Conservation (phyloP, 2,888 invertebrate genomes). For the Flabesymbios commensalis region DNA sequence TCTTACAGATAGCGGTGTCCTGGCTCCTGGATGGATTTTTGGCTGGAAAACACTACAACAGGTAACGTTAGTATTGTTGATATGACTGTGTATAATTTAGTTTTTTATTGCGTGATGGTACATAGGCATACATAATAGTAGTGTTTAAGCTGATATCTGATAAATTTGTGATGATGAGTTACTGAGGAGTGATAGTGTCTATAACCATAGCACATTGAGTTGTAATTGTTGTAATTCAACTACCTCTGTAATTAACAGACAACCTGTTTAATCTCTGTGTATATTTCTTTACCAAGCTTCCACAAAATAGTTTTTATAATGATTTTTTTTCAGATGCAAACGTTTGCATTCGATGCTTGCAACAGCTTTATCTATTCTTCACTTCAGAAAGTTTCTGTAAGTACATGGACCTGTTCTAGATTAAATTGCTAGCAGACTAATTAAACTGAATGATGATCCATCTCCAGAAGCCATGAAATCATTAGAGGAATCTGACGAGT, state of each 20-base stretch:
- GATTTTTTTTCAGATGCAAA: constrained; percentile 25
- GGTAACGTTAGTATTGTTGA: not conserved
- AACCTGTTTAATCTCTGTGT: too few species aligned
- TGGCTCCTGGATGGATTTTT: constrained; percentile 33
- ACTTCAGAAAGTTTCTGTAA: constrained; percentile 23
- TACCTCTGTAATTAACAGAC: too few species aligned
- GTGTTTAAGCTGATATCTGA: too few species aligned
- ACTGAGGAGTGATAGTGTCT: too few species aligned
- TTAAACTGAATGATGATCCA: not conserved
- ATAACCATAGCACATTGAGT: too few species aligned
- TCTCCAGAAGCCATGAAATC: not conserved
- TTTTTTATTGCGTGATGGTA: too few species aligned
- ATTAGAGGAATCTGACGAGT: not conserved
- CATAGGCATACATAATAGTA: too few species aligned
- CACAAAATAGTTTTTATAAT: too few species aligned
- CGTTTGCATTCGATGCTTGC: constrained; percentile 30
- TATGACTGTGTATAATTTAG: not conserved
- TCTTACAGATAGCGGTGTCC: constrained; percentile 29
- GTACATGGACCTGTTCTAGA: not conserved
- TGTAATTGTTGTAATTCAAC: too few species aligned
- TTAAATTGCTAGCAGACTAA: not conserved
- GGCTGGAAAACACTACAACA: constrained; percentile 28
- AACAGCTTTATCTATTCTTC: constrained; percentile 24
- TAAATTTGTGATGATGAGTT: too few species aligned
- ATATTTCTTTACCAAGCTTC: too few species aligned